phyloP scores from a whole-genome alignment of 2,888 invertebrate genomes.

The Charanyca ferruginea region DNA sequence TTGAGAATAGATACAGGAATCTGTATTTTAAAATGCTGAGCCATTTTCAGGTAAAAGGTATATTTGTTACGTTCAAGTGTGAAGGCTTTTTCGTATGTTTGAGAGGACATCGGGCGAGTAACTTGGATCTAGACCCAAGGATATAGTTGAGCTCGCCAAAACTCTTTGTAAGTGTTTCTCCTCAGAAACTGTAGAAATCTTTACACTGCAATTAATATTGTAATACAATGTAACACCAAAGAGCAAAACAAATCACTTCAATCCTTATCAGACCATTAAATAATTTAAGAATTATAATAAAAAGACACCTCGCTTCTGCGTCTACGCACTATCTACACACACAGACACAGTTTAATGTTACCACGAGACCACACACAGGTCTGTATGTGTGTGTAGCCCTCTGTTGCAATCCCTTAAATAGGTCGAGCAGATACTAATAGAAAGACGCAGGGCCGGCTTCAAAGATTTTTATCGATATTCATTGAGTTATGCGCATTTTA shows the following conservation, averaged over 20 bases:
- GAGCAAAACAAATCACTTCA: slow-evolving; percentile 15
- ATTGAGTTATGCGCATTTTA: slow-evolving; percentile 58
- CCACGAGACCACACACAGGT: slow-evolving; percentile 52
- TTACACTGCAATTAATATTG: no score
- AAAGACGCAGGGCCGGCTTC: slow-evolving; percentile 83
- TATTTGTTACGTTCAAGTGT: no score
- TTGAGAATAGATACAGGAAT: no score
- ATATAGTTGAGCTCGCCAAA: no score
- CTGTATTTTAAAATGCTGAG: no score
- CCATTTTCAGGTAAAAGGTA: no score
- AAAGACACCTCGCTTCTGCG: slow-evolving; percentile 57
- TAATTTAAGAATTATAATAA: slow-evolving; percentile 54
- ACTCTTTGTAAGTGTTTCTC: no score
- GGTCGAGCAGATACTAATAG: slow-evolving; percentile 89
- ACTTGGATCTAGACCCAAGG: no score
- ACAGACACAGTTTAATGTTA: slow-evolving; percentile 43
- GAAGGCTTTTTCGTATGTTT: no score
- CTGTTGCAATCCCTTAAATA: slow-evolving; percentile 91
- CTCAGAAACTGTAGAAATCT: no score
- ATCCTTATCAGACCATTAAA: slow-evolving; percentile 37
- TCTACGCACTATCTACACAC: slow-evolving; percentile 65
- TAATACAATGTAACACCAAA: not conserved
- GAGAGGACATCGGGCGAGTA: no score
- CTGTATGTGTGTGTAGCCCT: slow-evolving; percentile 76
- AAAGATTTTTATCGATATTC: slow-evolving; percentile 63